Percentiles rank a stretch among this genome's conserved stretches.
phyloP scores from a whole-genome alignment of 2,888 invertebrate species.

The Tetranychus piercei region DNA sequence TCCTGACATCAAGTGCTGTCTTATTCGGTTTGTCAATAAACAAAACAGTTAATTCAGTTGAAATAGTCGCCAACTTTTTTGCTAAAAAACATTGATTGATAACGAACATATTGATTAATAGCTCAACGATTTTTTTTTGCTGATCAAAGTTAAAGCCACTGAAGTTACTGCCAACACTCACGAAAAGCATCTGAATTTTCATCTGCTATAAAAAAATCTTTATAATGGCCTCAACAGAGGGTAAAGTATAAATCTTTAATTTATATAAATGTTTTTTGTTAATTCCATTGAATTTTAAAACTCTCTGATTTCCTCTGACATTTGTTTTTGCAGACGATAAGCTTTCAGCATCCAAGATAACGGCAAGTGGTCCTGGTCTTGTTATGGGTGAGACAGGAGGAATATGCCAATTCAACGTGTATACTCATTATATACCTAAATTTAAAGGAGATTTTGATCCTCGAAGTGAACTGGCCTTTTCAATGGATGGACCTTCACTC shows the following conservation, averaged over 20 bases:
- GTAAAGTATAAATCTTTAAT: neutral
- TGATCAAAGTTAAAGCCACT: no score
- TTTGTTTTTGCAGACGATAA: neutral
- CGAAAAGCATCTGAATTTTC: neutral
- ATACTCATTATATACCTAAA: conserved; percentile 5
- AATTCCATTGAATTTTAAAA: neutral
- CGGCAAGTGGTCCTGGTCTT: neutral
- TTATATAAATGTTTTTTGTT: neutral
- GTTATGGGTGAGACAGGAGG: neutral
- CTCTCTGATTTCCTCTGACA: neutral
- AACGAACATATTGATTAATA: no score
- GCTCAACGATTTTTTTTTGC: no score
- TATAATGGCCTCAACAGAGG: neutral
- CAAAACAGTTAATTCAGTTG: no score
- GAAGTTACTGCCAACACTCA: neutral
- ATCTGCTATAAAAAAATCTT: neutral
- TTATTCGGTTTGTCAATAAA: neutral
- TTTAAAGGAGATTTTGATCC: conserved; percentile 4
- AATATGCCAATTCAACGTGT: conserved; percentile 1
- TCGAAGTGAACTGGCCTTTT: neutral
- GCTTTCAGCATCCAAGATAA: neutral
- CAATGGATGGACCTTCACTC: conserved; percentile 7
- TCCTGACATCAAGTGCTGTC: neutral
- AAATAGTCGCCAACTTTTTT: no score
- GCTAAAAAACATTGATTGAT: no score